Conservation (phyloP, 2,888 invertebrate species). For the Furcula furcula region DNA sequence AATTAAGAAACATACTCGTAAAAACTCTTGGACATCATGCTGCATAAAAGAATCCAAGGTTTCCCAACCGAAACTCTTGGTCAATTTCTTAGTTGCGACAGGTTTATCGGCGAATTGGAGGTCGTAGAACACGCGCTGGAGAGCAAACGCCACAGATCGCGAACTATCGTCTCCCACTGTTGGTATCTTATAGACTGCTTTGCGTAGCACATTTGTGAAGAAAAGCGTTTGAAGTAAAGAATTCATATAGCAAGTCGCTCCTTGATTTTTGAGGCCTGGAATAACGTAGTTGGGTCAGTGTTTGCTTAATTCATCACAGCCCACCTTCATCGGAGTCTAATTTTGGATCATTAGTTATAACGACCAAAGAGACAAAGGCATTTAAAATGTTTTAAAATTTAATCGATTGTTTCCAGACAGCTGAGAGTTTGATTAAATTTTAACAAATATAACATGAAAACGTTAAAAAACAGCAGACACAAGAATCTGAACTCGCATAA, state of each 20-base stretch:
- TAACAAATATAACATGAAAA: too few relatives aligned
- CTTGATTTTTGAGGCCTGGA: slow-evolving; percentile 98
- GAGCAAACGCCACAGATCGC: slow-evolving; percentile 91
- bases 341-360: too few relatives aligned
- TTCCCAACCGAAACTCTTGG: slow-evolving; percentile 99
- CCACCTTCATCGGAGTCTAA: too few relatives aligned
- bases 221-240: slow-evolving; percentile 98
- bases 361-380: too few relatives aligned
- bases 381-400: too few relatives aligned
- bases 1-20: slow-evolving; percentile 77
- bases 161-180: slow-evolving; percentile 98
- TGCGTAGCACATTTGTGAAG: slow-evolving; percentile 94
- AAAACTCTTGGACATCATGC: slow-evolving; percentile 96
- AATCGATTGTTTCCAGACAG: too few relatives aligned
- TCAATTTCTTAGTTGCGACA: slow-evolving; percentile 98
- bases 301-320: too few relatives aligned
- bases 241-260: slow-evolving; percentile 99
- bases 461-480: too few relatives aligned
- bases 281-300: too few relatives aligned
- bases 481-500: too few relatives aligned
- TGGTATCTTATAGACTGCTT: slow-evolving; percentile 99
- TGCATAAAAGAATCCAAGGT: slow-evolving; percentile 99
- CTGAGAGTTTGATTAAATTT: too few relatives aligned
- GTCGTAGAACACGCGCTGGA: slow-evolving; percentile 99
- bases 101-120: slow-evolving; percentile 98